Conservation (phyloP, 2,888 invertebrate genomes). For the Polymixis flavicincta region DNA sequence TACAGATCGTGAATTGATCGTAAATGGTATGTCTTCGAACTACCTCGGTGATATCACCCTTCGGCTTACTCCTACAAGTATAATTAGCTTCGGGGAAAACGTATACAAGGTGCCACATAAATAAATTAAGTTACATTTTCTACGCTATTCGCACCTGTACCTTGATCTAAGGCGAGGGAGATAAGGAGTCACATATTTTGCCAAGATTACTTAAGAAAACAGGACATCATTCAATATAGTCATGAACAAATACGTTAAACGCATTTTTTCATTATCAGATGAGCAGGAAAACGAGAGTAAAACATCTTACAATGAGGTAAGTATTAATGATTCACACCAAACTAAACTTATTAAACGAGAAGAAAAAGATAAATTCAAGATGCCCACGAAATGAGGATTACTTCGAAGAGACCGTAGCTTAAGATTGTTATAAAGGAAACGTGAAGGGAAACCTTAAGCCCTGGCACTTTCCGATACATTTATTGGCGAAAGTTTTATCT, state of each 20-base stretch:
- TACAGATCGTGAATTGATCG: conserved; percentile 32
- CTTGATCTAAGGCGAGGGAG: neutral
- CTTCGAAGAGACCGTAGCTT: conserved; percentile 15
- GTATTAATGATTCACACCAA: conserved; percentile 25
- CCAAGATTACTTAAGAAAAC: neutral
- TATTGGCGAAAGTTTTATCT: conserved; percentile 55
- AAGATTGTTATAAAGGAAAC: conserved; percentile 23
- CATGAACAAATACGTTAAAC: neutral
- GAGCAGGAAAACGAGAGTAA: conserved; percentile 10
- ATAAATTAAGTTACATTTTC: conserved; percentile 23
- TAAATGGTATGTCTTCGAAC: conserved; percentile 26
- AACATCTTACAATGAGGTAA: conserved; percentile 17
- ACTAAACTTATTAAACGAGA: neutral
- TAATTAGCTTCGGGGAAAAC: conserved; percentile 42
- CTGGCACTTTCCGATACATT: conserved; percentile 54
- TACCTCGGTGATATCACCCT: conserved; percentile 39
- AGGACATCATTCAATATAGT: neutral
- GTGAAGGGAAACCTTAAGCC: conserved; percentile 43
- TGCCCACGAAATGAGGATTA: conserved; percentile 19
- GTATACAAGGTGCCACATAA: conserved; percentile 33
- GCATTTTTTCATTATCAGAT: conserved; percentile 7
- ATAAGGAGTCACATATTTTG: neutral
- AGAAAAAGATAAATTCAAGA: conserved; percentile 29
- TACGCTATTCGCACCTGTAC: conserved; percentile 27
- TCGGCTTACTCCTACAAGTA: conserved; percentile 45